Evolutionary conservation across 2,797 vertebrate species (phyloP).

Genomic region (Malurus leucopterus): DNA sequence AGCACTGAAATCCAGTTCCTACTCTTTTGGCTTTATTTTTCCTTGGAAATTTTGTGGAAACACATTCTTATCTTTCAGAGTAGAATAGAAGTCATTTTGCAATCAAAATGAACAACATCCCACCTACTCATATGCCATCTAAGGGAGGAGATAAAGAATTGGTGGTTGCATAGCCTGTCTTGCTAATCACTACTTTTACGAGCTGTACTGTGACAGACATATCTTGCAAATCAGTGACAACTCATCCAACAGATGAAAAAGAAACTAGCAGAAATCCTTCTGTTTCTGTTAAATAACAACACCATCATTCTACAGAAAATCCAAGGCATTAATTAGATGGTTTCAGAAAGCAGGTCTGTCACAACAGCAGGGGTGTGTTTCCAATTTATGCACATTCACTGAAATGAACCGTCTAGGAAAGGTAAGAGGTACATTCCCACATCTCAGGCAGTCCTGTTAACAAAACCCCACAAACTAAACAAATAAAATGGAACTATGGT

Average conservation of each 20-base stretch:
- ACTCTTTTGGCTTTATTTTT: background rate
- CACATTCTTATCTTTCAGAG: background rate
- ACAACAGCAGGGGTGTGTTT: slow-evolving; percentile 57
- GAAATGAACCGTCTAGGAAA: slow-evolving; percentile 42
- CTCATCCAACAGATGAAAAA: slow-evolving; percentile 30
- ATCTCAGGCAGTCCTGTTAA: slow-evolving; percentile 7
- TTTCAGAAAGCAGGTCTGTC: slow-evolving; percentile 66
- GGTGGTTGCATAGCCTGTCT: background rate
- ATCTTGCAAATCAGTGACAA: slow-evolving; percentile 22
- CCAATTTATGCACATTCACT: slow-evolving; percentile 50
- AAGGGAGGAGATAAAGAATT: background rate
- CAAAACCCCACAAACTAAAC: background rate
- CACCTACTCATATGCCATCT: background rate
- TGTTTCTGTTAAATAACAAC: slow-evolving; percentile 46
- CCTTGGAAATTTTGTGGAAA: background rate
- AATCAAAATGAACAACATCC: slow-evolving; percentile 22
- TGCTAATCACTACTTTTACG: background rate
- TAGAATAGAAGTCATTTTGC: background rate
- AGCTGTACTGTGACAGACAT: background rate
- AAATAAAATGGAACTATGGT: slow-evolving; percentile 26
- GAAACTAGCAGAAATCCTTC: slow-evolving; percentile 20
- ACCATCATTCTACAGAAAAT: slow-evolving; percentile 44
- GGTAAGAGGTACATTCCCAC: background rate
- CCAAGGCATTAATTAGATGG: slow-evolving; percentile 66
- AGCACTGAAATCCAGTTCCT: background rate